Percentiles rank a stretch among this genome's conserved stretches.
Conservation (phyloP, 1,140 invertebrate genomes). For the Zaprionus ghesquierei region DNA sequence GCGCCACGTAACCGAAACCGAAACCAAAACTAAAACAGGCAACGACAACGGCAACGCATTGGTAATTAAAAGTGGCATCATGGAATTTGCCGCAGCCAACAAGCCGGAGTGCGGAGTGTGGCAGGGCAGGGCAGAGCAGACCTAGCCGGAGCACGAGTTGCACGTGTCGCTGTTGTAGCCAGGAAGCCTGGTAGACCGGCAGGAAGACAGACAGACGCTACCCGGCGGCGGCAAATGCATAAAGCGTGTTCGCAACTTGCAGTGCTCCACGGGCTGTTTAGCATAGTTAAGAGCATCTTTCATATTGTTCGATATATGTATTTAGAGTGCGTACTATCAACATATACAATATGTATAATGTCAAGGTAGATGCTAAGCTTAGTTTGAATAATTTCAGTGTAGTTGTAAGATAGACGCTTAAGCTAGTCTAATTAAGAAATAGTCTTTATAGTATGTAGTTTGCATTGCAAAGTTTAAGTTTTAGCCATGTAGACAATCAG, state of each 20-base stretch:
- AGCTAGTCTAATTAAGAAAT: not conserved
- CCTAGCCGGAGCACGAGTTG: not conserved
- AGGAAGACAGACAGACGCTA: not conserved
- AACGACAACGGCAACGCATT: constrained; percentile 54
- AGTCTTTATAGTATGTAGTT: not conserved
- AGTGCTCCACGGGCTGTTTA: not conserved
- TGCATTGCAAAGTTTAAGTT: not conserved
- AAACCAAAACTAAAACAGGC: constrained; percentile 57
- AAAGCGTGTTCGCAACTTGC: not conserved
- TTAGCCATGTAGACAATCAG: not conserved
- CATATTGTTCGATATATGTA: not conserved
- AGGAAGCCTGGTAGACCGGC: not conserved
- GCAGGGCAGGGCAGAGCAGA: not conserved
- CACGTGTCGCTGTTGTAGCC: not conserved
- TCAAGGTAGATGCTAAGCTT: not conserved
- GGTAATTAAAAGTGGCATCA: constrained; percentile 61
- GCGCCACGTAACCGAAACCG: constrained; percentile 62
- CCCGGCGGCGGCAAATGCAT: not conserved
- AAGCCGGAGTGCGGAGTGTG: not conserved
- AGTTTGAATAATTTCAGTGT: not conserved
- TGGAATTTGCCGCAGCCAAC: constrained; percentile 42
- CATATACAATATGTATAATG: not conserved
- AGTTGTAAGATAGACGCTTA: not conserved
- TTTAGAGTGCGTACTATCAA: not conserved
- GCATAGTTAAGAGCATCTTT: not conserved